Base-by-base conservation (phyloP, 2,888 invertebrate species). In the Drosophila koepferae region DNA sequence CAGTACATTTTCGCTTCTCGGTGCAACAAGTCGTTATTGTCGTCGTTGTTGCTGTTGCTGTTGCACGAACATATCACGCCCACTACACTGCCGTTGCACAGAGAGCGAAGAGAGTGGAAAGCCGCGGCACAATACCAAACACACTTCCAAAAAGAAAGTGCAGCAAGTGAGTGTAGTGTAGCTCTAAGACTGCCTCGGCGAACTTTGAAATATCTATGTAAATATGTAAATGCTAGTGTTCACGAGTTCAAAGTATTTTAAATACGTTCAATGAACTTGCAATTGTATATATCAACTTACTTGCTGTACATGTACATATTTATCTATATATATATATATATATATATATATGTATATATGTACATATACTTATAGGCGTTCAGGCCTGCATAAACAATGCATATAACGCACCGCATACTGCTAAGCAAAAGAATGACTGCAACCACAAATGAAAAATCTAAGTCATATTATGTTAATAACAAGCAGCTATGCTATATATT, bases 1-100 rank as follows among this genome's bases (percentile, higher is more conserved):
- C 74, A 87, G 87, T 87, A 68, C 48, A 71, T 67, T 71, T 85
- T 80, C 72, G 77, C 72, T 75, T 70, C 72, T 82, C 82, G 80
- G 63, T 87, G 87, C 87, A 90, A 90, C 87, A 89, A 87, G 90
- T 90, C 87, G 79, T 46, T 65, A 74, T 66, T 66, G 83, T 55
- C 55, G 44, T 40, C 44, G 51, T 53, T 20, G 55, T n/a, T n/a
- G 41, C 14, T 18, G 54, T 40, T 56, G 56, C 43, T 18, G 54
- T 40, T 56, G 56, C 43, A 46, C 34, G 36, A 12, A 54, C 54
- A 28, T 38, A 44, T 44, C 59, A 48, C 81, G 56, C 63, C 81
- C 63, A 41, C 65, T 34, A 44, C 18, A 48, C 46, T n/a, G 44
- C 12, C 51, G 36, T 56, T 49, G 38, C 53, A 54, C 63, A 80